These are phyloP conservation scores for Adelges cooleyi DNA, from an alignment of 1,140 invertebrate species.

Conservation along the genomic window DNA sequence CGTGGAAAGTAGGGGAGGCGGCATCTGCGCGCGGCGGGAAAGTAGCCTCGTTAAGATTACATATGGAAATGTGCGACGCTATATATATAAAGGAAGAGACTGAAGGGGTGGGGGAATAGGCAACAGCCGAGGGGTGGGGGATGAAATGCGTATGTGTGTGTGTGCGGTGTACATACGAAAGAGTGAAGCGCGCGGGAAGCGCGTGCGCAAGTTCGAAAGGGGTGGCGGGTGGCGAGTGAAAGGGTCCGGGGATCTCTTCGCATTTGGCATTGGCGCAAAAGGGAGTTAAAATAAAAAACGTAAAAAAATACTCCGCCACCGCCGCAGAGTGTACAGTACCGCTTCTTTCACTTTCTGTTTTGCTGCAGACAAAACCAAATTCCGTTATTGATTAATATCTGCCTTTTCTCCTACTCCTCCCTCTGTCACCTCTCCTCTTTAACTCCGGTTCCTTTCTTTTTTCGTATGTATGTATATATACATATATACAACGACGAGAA, in stretches of 20 bases:
- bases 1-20: background rate
- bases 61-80: constrained; percentile 5
- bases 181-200: background rate
- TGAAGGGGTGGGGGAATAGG: no score
- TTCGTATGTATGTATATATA: background rate
- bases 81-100: no score
- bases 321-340: background rate
- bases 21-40: constrained; percentile 22
- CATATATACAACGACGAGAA: constrained; percentile 7
- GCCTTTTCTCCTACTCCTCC: background rate
- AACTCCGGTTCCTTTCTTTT: background rate
- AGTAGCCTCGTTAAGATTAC: constrained; percentile 28
- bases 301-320: background rate
- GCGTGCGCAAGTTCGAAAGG: background rate
- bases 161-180: no score
- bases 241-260: constrained; percentile 20
- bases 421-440: background rate
- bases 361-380: constrained; percentile 28
- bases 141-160: no score
- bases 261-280: constrained; percentile 28
- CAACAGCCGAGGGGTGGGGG: no score
- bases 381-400: constrained; percentile 28
- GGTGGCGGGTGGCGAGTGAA: background rate
- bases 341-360: constrained; percentile 25
- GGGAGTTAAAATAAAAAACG: constrained; percentile 23